phyloP scores from a whole-genome alignment of 2,797 vertebrate species.

The Tapera naevia region DNA sequence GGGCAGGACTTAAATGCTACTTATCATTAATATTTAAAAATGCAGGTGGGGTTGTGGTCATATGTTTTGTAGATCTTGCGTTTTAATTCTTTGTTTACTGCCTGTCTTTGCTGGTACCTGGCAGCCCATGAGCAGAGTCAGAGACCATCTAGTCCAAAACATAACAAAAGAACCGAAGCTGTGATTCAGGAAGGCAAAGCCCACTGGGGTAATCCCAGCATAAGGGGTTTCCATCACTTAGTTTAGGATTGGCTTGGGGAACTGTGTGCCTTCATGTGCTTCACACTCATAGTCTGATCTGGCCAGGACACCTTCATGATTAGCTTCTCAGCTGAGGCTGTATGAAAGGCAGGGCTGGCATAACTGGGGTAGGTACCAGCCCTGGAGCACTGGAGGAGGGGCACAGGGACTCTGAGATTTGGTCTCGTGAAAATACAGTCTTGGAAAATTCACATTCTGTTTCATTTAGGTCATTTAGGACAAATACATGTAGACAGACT shows the following conservation, averaged over 20 bases:
- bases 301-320: neutral
- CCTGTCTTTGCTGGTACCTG: neutral
- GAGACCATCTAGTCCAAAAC: neutral
- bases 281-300: neutral
- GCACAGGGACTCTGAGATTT: neutral
- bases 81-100: neutral
- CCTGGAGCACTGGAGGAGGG: neutral
- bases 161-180: neutral
- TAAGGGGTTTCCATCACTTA: fast-evolving
- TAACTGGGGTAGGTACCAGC: neutral
- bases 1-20: neutral
- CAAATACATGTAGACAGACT: neutral
- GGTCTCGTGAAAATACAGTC: neutral
- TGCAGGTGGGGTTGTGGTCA: neutral
- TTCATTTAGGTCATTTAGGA: neutral
- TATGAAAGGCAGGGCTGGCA: neutral
- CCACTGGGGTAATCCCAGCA: neutral
- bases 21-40: neutral
- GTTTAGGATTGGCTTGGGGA: neutral
- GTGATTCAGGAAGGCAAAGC: neutral
- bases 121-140: neutral
- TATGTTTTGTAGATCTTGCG: neutral
- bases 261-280: neutral
- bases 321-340: neutral
- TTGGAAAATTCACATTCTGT: neutral